Evolutionary conservation across 2,797 vertebrate genomes (phyloP).

Genomic region (Pseudomugil gertrudae): DNA sequence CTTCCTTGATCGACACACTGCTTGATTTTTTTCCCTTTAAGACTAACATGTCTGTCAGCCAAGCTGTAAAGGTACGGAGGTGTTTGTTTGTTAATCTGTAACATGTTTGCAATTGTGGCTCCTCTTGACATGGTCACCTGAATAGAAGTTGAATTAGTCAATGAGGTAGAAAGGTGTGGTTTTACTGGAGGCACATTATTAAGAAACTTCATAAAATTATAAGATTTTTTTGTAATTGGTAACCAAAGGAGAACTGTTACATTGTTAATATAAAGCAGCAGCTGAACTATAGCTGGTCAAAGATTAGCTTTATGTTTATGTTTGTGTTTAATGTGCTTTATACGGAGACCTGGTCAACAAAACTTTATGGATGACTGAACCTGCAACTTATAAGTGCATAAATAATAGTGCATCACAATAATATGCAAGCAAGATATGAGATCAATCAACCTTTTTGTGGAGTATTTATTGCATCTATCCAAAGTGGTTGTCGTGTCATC

Average conservation of each 20-base stretch:
- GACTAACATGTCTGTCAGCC: constrained; percentile 16
- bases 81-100: constrained; percentile 34
- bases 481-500: not conserved
- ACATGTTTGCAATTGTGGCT: constrained; percentile 27
- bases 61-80: constrained; percentile 26
- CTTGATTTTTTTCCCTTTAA: constrained; percentile 35
- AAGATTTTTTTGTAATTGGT: not conserved
- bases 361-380: not conserved
- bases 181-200: not conserved
- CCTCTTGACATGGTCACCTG: constrained; percentile 72
- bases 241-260: not conserved
- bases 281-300: not conserved
- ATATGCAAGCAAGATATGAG: not conserved
- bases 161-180: not conserved
- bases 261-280: not conserved
- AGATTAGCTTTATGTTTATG: not conserved
- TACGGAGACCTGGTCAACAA: no score
- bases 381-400: not conserved
- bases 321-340: no score
- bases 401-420: not conserved
- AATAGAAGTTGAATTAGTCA: constrained; percentile 83
- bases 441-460: not conserved
- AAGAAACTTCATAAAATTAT: not conserved
- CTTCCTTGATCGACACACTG: constrained; percentile 50
- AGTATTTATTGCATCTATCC: constrained; percentile 4